Base-by-base conservation (phyloP, 2,113 vertebrate species). In the Colossoma macropomum region DNA sequence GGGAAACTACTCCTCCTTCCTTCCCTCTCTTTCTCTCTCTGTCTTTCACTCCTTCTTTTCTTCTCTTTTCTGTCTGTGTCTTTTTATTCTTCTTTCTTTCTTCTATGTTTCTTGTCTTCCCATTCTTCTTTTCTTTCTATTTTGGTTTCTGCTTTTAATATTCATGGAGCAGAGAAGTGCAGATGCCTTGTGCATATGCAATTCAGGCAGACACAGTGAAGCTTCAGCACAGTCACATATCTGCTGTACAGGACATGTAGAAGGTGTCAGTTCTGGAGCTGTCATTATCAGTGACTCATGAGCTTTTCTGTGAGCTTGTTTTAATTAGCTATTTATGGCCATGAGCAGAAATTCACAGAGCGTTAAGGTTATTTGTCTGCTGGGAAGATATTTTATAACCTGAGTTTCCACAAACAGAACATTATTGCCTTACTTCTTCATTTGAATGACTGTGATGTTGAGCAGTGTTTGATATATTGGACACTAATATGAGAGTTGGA, bases 1-100 rank as follows among this genome's bases (percentile, higher is more conserved):
- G 91, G 90, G 92, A 91, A 93, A 92, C 92, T 92, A 89, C 93
- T 93, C 92, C 90, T 91, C 90, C 89, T 82, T 81, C 89, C 71
- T 83, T 72, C 80, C 83, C 79, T 83, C 17, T 68, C 60, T 13
- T 38, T 19, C 27, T 84, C 56, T 79, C 72, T 74, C 79, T 88
- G 66, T 87, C 83, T 52, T 69, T 84, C 80, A 66, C 15, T 27
- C 56, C 10, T 65, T 11, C 66, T 81, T 73, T 84, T 86, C 63
- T 88, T 70, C 15, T 56, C 23, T 66, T 52, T 32, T 6, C 19
- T 70, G 21, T 54, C 1, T 54, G 6, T n/a, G 11, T 65, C n/a
- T 48, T 59, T 68, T 54, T 74, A 23, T 65, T 34, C 69, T 56
- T 23, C 4, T 9, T 56, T 41, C 27, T 4, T 4, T 2, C 59